These are phyloP conservation scores for Aporrectodea caliginosa DNA, from an alignment of 1,140 invertebrate species.

Conservation along the genomic window DNA sequence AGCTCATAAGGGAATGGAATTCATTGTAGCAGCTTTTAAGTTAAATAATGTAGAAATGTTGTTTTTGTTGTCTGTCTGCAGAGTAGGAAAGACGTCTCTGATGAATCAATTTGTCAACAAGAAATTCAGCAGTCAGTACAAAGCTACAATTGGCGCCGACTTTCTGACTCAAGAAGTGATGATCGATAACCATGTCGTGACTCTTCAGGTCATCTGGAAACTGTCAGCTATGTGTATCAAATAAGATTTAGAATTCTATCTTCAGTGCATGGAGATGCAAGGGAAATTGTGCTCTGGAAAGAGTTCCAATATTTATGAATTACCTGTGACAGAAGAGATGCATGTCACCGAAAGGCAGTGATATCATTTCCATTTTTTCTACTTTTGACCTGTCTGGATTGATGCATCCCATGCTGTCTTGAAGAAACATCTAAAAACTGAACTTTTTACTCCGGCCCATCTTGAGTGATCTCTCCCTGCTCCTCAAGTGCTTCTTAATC, in stretches of 20 bases:
- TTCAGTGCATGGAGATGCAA: not conserved
- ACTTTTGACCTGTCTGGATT: too few species aligned
- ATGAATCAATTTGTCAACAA: constrained; percentile 92
- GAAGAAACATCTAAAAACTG: too few species aligned
- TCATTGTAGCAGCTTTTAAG: too few species aligned
- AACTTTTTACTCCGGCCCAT: too few species aligned
- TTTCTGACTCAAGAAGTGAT: constrained; percentile 85
- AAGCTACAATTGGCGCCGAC: constrained; percentile 90
- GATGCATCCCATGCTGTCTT: too few species aligned
- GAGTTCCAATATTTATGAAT: not conserved
- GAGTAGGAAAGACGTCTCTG: constrained; percentile 86
- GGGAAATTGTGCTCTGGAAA: not conserved
- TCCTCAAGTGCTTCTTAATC: too few species aligned
- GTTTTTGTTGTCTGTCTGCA: constrained; percentile 86
- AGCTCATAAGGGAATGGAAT: too few species aligned
- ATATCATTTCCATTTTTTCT: too few species aligned
- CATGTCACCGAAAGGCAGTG: too few species aligned
- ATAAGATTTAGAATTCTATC: not conserved
- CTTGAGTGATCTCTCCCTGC: too few species aligned
- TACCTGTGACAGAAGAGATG: too few species aligned
- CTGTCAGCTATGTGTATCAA: not conserved
- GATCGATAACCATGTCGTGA: not conserved
- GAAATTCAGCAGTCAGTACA: constrained; percentile 85
- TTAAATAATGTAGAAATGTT: too few species aligned
- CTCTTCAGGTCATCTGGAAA: not conserved